Evolutionary conservation across 2,888 invertebrate species (phyloP).

Genomic region (Latrodectus elegans): DNA sequence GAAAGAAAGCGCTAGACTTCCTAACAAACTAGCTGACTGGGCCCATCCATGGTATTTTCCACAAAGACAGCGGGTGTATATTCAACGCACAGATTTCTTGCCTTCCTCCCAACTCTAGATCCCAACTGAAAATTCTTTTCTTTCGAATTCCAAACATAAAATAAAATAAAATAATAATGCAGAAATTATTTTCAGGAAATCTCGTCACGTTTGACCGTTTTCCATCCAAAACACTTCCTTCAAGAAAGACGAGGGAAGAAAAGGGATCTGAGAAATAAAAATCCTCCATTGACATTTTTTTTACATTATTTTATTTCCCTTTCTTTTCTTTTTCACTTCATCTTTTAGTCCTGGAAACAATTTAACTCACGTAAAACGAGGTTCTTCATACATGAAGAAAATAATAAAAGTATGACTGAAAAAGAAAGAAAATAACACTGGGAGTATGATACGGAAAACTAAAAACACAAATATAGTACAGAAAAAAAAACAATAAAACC

Average conservation of each 20-base stretch:
- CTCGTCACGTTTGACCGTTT: slow-evolving; percentile 59
- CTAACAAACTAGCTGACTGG: slow-evolving; percentile 45
- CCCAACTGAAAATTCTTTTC: not conserved
- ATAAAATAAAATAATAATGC: slow-evolving; percentile 11
- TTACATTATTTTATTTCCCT: not conserved
- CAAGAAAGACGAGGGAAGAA: slow-evolving; percentile 30
- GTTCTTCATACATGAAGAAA: slow-evolving; percentile 31
- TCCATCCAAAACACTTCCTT: slow-evolving; percentile 38
- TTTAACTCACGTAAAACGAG: slow-evolving; percentile 63
- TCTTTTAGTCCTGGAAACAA: slow-evolving; percentile 35
- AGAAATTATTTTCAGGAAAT: slow-evolving; percentile 45
- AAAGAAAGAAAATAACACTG: slow-evolving; percentile 28
- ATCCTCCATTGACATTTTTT: not conserved
- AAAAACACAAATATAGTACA: slow-evolving; percentile 40
- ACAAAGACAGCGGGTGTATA: not conserved
- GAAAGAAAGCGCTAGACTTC: not conserved
- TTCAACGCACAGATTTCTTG: slow-evolving; percentile 32
- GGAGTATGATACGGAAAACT: not conserved
- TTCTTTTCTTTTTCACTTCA: slow-evolving; percentile 1
- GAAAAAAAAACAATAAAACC: slow-evolving; percentile 44
- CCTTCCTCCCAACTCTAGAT: not conserved
- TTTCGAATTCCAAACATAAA: not conserved
- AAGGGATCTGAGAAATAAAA: slow-evolving; percentile 22
- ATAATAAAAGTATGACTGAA: slow-evolving; percentile 53
- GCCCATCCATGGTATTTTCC: slow-evolving; percentile 14